Evolutionary conservation across 2,113 vertebrate genomes (phyloP), one percentile per base, ranked within the genome.

Genomic region (Otocyon megalotis): DNA sequence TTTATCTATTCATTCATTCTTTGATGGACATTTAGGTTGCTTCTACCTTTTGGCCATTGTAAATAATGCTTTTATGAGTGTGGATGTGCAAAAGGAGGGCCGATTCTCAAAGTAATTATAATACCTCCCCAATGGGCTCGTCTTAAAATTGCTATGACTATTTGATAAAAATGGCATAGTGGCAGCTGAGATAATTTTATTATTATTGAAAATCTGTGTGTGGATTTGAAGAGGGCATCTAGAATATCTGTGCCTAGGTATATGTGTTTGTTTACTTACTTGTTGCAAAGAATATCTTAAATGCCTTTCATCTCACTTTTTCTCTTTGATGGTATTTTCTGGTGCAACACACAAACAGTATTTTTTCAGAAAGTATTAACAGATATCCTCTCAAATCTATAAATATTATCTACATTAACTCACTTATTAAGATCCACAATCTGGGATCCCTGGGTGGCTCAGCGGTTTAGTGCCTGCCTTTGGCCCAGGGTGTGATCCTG

Each of bases 241-340:
- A 16, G 20, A 53, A 67, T 74, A 74, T 50, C 22, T 94, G 19
- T 91, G 48, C 5, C 0, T 65, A 72, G 35, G 19, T 58, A 8
- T 65, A 32, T 85, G 79, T 82, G 1, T 90, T 63, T 72, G n/a
- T 88, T 82, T 79, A 67, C 32, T 82, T 79, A 67, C 32, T 85
- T 95, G 17, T 69, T 91, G 15, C 60, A 65, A 83, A 77, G n/a
- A 76, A 8, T 32, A 63, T 91, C 60, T 83, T 77, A 93, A 82
- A 30, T 58, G 54, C 20, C 28, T 92, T 97, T 90, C 16, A 63
- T n/a, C 60, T 95, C 22, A 48, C 63, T 58, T 60, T 95, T 90
- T 90, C 20, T 8, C 6, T 37, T 88, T 80, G n/a, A 12, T 74
- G 72, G 3, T 80, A 35, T 65, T 94, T 89, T 89, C 48, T 43